phyloP scores from a whole-genome alignment of 2,113 vertebrate genomes.

The Marmota flaviventris region DNA sequence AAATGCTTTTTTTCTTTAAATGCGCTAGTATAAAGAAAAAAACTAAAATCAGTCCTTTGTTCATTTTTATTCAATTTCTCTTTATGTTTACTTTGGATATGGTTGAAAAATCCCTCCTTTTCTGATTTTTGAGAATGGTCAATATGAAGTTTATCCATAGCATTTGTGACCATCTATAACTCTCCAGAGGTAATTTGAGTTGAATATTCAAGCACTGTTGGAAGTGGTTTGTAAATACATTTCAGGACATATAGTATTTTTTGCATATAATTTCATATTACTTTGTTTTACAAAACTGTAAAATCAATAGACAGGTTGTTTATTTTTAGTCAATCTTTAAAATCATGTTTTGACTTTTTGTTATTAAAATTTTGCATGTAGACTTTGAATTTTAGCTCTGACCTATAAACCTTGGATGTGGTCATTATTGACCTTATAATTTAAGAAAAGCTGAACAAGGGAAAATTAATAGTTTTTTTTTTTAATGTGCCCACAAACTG shows the following conservation, averaged over 20 bases:
- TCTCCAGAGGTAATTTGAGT: background rate
- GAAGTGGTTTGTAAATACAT: background rate
- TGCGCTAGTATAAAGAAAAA: background rate
- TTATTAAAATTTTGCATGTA: constrained; percentile 12
- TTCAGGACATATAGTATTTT: background rate
- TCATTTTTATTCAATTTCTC: background rate
- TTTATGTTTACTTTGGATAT: background rate
- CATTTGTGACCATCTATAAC: background rate
- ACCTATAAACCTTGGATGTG: background rate
- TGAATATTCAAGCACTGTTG: background rate
- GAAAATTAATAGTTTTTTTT: too few species aligned
- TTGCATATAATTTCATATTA: background rate
- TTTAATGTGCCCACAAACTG: too few species aligned
- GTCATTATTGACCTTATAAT: background rate
- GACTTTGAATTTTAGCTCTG: background rate
- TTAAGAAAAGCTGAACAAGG: background rate
- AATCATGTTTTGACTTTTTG: background rate
- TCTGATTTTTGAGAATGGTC: background rate
- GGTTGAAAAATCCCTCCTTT: background rate
- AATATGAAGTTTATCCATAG: background rate
- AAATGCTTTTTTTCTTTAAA: background rate
- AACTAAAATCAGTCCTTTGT: background rate
- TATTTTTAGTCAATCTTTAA: constrained; percentile 6
- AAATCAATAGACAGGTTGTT: background rate
- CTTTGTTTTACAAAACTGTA: background rate